Evolutionary conservation across 2,888 invertebrate species (phyloP).

Genomic region (Schrankia costaestrigalis): DNA sequence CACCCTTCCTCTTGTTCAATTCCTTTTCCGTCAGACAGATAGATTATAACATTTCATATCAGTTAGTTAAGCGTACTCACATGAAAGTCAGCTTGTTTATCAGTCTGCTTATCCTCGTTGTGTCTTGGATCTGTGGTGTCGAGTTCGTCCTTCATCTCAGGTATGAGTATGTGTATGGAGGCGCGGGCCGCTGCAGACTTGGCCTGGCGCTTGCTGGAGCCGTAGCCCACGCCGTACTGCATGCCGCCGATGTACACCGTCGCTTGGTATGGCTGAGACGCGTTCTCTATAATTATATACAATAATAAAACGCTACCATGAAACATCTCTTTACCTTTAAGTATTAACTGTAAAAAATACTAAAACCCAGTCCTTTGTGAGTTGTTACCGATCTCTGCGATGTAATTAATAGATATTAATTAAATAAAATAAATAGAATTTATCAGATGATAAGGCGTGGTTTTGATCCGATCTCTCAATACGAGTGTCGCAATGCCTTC

Average conservation of each 20-base stretch:
- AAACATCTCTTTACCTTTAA: no score
- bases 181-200: constrained; percentile 96
- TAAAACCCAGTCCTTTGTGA: no score
- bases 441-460: no score
- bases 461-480: no score
- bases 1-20: no score
- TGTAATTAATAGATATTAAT: no score
- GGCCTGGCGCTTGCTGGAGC: constrained; percentile 97
- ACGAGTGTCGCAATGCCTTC: no score
- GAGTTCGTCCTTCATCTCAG: constrained; percentile 93
- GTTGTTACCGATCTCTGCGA: no score
- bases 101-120: constrained; percentile 10
- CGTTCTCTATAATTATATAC: constrained; percentile 86
- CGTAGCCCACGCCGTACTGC: constrained; percentile 96
- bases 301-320: neutral
- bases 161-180: constrained; percentile 94
- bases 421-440: no score
- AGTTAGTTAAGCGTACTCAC: constrained; percentile 31
- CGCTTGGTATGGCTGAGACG: constrained; percentile 95
- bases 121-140: neutral
- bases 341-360: no score
- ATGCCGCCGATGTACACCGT: constrained; percentile 95
- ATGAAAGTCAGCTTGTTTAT: constrained; percentile 48
- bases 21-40: no score
- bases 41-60: neutral